Percentiles rank a stretch among this genome's conserved stretches.
Evolutionary conservation across 1,140 invertebrate genomes (phyloP).

Genomic region (Scaptomyza graminum): DNA sequence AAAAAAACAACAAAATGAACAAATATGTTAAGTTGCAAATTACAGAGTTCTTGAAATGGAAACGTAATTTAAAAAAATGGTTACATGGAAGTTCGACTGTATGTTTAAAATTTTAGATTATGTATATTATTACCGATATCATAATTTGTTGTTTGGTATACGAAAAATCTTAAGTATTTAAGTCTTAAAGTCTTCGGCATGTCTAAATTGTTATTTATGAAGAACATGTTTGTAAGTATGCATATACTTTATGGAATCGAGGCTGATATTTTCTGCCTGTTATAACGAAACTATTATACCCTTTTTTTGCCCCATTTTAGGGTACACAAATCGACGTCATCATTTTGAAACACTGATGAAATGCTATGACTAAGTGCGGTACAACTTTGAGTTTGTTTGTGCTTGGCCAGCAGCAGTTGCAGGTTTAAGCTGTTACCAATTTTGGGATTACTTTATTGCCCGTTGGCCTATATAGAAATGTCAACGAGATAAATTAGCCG

Average conservation of each 20-base stretch:
- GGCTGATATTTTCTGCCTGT: too few relatives aligned
- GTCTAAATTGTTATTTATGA: background rate
- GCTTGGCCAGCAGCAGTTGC: conserved; percentile 13
- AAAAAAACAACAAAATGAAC: background rate
- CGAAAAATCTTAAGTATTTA: too few relatives aligned
- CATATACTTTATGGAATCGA: too few relatives aligned
- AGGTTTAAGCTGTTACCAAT: conserved; percentile 41
- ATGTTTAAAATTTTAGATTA: too few relatives aligned
- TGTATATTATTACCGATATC: too few relatives aligned
- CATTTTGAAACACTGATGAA: background rate
- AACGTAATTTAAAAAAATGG: too few relatives aligned
- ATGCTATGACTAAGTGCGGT: conserved; percentile 8
- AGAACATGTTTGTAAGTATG: too few relatives aligned
- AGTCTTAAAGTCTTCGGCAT: too few relatives aligned
- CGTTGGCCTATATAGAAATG: conserved; percentile 37
- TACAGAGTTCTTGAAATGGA: too few relatives aligned
- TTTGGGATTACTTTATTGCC: conserved; percentile 36
- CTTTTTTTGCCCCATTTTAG: background rate
- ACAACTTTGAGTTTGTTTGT: conserved; percentile 8
- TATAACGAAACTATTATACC: background rate
- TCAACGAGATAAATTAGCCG: conserved; percentile 21
- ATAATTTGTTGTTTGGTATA: too few relatives aligned
- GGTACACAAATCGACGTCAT: background rate
- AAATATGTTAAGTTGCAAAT: too few relatives aligned
- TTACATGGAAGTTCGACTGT: too few relatives aligned